Evolutionary conservation across 23 tunicate species (phyloP).

Genomic region (Corella eumyota): DNA sequence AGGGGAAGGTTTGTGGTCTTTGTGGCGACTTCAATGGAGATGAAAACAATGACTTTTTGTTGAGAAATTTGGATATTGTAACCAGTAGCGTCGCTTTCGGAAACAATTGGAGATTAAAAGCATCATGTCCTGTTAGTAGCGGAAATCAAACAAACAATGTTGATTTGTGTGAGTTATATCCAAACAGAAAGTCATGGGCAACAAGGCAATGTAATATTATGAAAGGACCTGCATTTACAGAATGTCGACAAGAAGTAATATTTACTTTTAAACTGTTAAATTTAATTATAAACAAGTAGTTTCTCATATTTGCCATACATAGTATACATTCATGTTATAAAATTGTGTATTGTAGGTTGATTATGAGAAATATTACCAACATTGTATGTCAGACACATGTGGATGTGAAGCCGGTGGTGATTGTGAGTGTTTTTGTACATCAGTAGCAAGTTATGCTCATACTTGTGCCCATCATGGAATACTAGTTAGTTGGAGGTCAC

Average conservation of each 20-base stretch:
- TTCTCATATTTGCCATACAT: no score
- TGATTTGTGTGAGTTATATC: constrained; percentile 37
- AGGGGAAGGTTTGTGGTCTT: constrained; percentile 55
- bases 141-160: neutral
- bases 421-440: constrained; percentile 60
- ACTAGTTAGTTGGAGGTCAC: constrained; percentile 30
- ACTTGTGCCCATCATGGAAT: constrained; percentile 35
- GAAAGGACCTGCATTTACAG: constrained; percentile 20
- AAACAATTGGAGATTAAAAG: constrained; percentile 50
- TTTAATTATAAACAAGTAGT: no score
- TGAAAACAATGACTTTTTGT: constrained; percentile 36
- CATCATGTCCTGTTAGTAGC: constrained; percentile 24
- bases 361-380: constrained; percentile 13
- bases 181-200: constrained; percentile 34
- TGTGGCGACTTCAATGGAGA: constrained; percentile 54
- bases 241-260: constrained; percentile 32
- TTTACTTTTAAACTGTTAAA: no score
- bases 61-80: constrained; percentile 29
- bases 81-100: constrained; percentile 23
- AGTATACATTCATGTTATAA: no score
- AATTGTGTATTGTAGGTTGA: constrained; percentile 23
- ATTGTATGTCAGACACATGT: constrained; percentile 53
- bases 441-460: constrained; percentile 49
- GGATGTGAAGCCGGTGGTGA: constrained; percentile 64
- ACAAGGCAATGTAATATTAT: constrained; percentile 33